Evolutionary conservation across 2,888 invertebrate species (phyloP).

Genomic region (Spisula solida): DNA sequence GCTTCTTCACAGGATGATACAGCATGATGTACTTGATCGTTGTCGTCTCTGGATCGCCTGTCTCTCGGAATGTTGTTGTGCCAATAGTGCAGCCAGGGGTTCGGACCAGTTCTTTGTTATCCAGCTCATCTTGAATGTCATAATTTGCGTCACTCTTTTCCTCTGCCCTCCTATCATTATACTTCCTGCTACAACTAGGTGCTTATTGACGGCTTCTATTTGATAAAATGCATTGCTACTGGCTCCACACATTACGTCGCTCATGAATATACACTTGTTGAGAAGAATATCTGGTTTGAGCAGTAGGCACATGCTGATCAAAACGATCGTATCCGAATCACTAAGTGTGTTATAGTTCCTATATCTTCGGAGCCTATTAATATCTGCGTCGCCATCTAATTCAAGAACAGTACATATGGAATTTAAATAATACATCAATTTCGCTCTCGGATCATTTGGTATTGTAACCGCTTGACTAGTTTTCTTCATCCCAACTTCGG

Average conservation of each 20-base stretch:
- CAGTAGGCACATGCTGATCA: slow-evolving; percentile 57
- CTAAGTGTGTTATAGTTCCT: slow-evolving; percentile 53
- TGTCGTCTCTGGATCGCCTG: slow-evolving; percentile 8
- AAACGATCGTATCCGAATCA: slow-evolving; percentile 49
- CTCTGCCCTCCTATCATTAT: slow-evolving; percentile 64
- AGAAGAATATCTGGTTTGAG: slow-evolving; percentile 57
- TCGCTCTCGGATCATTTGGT: slow-evolving; percentile 56
- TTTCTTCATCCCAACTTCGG: slow-evolving; percentile 50
- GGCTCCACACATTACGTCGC: slow-evolving; percentile 60
- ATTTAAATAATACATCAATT: slow-evolving; percentile 70
- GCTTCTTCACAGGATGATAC: slow-evolving; percentile 4
- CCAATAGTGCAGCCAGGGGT: slow-evolving; percentile 53
- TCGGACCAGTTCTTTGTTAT: slow-evolving; percentile 48
- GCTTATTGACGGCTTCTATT: slow-evolving; percentile 53
- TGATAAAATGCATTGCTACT: slow-evolving; percentile 61
- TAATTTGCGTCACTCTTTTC: slow-evolving; percentile 61
- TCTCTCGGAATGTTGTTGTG: slow-evolving; percentile 7
- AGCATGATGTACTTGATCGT: slow-evolving; percentile 10
- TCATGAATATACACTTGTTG: slow-evolving; percentile 66
- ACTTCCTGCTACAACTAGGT: slow-evolving; percentile 60
- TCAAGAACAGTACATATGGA: slow-evolving; percentile 60
- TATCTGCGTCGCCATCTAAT: slow-evolving; percentile 48
- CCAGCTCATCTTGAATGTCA: slow-evolving; percentile 69
- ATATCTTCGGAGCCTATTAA: slow-evolving; percentile 57
- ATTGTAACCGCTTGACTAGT: slow-evolving; percentile 39